Evolutionary conservation across 2,797 vertebrate genomes (phyloP).

Genomic region (Sciurus carolinensis): DNA sequence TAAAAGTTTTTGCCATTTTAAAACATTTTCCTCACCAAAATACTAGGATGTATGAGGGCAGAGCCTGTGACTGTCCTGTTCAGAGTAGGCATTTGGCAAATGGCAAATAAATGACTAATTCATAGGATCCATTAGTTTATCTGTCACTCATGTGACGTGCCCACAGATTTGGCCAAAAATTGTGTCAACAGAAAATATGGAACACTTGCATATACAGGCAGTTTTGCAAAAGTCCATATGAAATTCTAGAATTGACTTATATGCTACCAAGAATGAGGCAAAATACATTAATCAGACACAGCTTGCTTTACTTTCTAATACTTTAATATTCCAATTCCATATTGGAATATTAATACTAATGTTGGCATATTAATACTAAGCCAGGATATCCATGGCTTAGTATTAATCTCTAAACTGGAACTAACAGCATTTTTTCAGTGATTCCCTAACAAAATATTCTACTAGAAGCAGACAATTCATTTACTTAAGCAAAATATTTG

Average conservation of each 20-base stretch:
- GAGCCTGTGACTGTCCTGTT: neutral
- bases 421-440: constrained; percentile 33
- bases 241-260: constrained; percentile 63
- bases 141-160: neutral
- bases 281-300: neutral
- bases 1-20: constrained; percentile 11
- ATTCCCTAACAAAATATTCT: constrained; percentile 40
- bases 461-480: constrained; percentile 10
- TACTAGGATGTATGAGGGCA: neutral
- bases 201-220: neutral
- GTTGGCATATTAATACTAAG: too few relatives aligned
- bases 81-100: neutral
- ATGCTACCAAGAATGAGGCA: neutral
- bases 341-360: too few relatives aligned
- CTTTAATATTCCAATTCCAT: too few relatives aligned
- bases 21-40: neutral
- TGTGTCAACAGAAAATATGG: neutral
- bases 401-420: constrained; percentile 30
- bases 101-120: neutral
- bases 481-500: constrained; percentile 52
- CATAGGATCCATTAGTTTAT: neutral
- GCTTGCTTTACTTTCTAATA: constrained; percentile 41
- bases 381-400: neutral
- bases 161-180: neutral
- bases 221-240: constrained; percentile 39